Evolutionary conservation across 2,113 vertebrate species (phyloP), one percentile per base, ranked within the genome.

Genomic region (Psittacula cyanocephala): DNA sequence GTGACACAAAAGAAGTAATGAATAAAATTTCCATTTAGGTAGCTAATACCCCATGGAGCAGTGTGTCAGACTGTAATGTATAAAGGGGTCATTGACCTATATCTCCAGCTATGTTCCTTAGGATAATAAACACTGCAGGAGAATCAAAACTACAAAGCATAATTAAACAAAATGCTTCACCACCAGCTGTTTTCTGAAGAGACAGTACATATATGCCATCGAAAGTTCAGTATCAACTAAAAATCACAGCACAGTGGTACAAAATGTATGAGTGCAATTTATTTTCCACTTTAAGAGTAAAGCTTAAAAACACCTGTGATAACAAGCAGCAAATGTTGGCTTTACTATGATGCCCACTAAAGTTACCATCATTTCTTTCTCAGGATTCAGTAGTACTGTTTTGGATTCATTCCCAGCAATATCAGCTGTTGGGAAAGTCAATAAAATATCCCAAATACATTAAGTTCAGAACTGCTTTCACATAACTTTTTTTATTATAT

Each of bases 151-250:
- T 93, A 69, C 57, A 86, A 77, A 75, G 22, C 41, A 80, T 80
- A 89, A 88, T 96, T 91, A 96, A 94, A 81, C 43, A 83, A 88
- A 91, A 90, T 84, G 50, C 76, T 44, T 83, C 60, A 55, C 35
- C 71, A 74, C 15, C 88, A 83, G 64, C 55, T 89, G 53, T 53
- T 86, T 91, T 70, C n/a, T 86, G 75, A 89, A 83, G 49, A 86
- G 63, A 59, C 71, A 35, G 35, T 80, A 53, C 23, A 63, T 72
- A 63, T 25, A 49, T 1, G 0, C 12, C 31, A 39, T 9, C 70
- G 50, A 89, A 96, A 93, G 28, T 52, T 77, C 64, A 91, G 44
- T 27, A 8, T 86, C 68, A 89, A 91, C 25, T n/a, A 63, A 93
- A 91, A 89, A 65, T 83, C 87, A 46, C 41, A 78, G 69, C n/a